phyloP scores from a whole-genome alignment of 1,140 invertebrate genomes.

The Drosophila pandora region DNA sequence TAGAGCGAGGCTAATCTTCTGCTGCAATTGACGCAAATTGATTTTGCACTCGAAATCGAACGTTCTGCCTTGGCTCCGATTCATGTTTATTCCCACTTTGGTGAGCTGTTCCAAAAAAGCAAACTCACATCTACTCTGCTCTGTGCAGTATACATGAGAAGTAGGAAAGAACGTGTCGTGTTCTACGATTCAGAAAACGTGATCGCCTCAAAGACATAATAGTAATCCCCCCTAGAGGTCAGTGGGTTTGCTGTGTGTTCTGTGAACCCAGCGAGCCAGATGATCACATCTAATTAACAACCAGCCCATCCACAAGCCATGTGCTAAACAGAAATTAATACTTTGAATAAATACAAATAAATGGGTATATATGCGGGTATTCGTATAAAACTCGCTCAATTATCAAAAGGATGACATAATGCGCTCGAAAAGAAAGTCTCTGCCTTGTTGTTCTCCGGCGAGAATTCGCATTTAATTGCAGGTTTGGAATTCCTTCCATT shows the following conservation, averaged over 20 bases:
- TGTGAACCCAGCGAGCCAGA: neutral
- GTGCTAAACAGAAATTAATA: constrained; percentile 7
- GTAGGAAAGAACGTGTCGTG: constrained; percentile 22
- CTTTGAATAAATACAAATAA: neutral
- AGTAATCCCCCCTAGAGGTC: constrained; percentile 14
- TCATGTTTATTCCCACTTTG: constrained; percentile 27
- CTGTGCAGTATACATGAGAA: neutral
- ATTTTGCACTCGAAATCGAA: constrained; percentile 60
- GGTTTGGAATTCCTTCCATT: constrained; percentile 27
- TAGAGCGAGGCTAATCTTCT: constrained; percentile 78
- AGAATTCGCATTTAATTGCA: constrained; percentile 21
- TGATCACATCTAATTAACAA: constrained; percentile 6
- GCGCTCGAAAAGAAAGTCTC: constrained; percentile 30
- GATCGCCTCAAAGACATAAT: constrained; percentile 23
- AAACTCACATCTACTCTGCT: neutral
- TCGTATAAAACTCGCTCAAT: constrained; percentile 1
- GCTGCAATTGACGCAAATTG: constrained; percentile 76
- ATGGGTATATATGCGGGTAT: neutral
- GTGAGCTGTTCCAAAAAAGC: constrained; percentile 33
- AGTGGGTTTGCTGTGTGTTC: constrained; percentile 9
- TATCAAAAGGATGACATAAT: constrained; percentile 29
- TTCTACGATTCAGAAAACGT: constrained; percentile 38
- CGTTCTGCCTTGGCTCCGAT: constrained; percentile 43
- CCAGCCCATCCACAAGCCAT: constrained; percentile 10
- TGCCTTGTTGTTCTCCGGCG: neutral